A percentile compares a stretch with the other conserved stretches of the same genome.
Conservation (phyloP, 2,797 vertebrate genomes). For the Percopsis omiscomaycus region DNA sequence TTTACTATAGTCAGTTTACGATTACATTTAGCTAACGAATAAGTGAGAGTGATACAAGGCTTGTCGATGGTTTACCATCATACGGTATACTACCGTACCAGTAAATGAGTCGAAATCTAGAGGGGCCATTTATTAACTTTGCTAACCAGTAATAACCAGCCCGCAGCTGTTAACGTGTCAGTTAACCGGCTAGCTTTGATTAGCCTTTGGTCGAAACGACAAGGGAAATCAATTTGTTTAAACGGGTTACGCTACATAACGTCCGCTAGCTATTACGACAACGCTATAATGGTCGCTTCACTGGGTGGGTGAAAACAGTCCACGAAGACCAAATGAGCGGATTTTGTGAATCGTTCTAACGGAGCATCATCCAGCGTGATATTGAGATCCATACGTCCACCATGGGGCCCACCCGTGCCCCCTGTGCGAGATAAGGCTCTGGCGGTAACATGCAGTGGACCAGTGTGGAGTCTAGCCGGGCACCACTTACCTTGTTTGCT, state of each 20-base stretch:
- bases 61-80: constrained; percentile 42
- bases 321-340: constrained; percentile 11
- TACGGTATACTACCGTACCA: background rate
- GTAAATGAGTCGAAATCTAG: constrained; percentile 10
- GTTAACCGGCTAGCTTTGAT: background rate
- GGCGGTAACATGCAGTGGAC: constrained; percentile 26
- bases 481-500: constrained; percentile 82
- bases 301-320: constrained; percentile 50
- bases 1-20: constrained; percentile 25
- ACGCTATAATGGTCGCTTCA: constrained; percentile 44
- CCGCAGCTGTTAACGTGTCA: background rate
- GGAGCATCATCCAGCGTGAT: background rate
- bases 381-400: background rate
- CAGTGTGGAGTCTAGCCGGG: constrained; percentile 40
- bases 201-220: background rate
- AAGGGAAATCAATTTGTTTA: constrained; percentile 19
- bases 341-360: constrained; percentile 14
- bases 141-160: background rate
- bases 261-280: constrained; percentile 21
- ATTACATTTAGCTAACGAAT: constrained; percentile 5
- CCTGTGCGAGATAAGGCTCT: constrained; percentile 45
- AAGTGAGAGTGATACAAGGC: constrained; percentile 27
- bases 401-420: constrained; percentile 22
- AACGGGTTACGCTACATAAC: constrained; percentile 10
- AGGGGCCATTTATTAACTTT: background rate